These are phyloP conservation scores for Crematogaster levior DNA, from an alignment of 2,888 invertebrate genomes.

Conservation along the genomic window DNA sequence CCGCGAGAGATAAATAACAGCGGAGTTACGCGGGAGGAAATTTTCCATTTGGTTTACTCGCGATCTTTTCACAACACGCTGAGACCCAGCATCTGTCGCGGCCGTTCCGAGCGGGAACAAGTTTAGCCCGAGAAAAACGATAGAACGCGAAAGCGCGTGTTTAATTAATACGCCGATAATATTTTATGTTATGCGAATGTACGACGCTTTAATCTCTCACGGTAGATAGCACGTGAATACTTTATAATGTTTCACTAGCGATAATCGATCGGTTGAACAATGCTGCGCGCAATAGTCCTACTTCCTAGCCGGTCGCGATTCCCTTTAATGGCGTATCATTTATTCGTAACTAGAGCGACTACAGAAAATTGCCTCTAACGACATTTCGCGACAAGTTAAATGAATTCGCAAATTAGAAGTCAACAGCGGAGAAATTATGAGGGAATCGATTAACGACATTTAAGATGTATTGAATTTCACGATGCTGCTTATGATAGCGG, in stretches of 20 bases:
- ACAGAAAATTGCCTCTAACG: neutral
- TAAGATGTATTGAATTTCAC: neutral
- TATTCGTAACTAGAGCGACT: slow-evolving; percentile 14
- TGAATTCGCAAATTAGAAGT: slow-evolving; percentile 4
- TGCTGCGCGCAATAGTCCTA: no score
- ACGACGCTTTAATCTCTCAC: neutral
- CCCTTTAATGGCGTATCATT: neutral
- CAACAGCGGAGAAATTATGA: neutral
- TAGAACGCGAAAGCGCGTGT: neutral
- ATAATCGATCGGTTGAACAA: slow-evolving; percentile 35
- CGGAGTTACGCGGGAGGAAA: neutral
- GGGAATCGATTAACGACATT: neutral
- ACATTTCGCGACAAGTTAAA: neutral
- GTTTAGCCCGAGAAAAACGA: slow-evolving; percentile 1
- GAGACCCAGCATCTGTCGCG: slow-evolving; percentile 17
- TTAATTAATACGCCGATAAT: slow-evolving; percentile 25
- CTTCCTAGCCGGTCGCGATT: neutral
- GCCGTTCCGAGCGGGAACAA: neutral
- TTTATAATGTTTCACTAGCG: slow-evolving; percentile 30
- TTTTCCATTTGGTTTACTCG: slow-evolving; percentile 13
- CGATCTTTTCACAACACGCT: neutral
- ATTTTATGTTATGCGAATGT: neutral
- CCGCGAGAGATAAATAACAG: neutral
- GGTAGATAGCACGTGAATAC: slow-evolving; percentile 10
- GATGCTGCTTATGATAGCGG: neutral